A percentile compares a stretch with the other conserved stretches of the same genome.
Conservation (phyloP, 2,797 vertebrate genomes). For the Zenarchopterus dispar region DNA sequence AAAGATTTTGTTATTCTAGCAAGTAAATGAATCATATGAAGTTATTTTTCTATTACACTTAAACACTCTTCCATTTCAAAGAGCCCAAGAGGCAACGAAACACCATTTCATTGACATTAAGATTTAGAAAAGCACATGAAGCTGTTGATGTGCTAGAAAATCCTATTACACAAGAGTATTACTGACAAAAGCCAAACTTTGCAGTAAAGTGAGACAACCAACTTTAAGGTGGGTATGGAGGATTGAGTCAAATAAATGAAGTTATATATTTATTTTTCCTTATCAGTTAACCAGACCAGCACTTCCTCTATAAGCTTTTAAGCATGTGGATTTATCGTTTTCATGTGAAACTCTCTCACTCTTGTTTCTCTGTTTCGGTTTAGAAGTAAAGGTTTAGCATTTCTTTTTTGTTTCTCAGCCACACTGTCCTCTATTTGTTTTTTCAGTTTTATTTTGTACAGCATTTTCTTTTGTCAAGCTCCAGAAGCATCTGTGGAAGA, state of each 20-base stretch:
- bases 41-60: no score
- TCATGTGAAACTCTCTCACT: neutral
- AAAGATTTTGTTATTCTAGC: no score
- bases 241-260: no score
- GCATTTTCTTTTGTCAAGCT: slow-evolving; percentile 28
- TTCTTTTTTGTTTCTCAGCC: slow-evolving; percentile 58
- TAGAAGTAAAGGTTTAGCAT: slow-evolving; percentile 18
- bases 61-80: no score
- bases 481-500: slow-evolving; percentile 59
- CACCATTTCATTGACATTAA: slow-evolving; percentile 1
- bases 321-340: slow-evolving; percentile 5
- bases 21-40: no score
- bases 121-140: neutral
- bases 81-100: no score
- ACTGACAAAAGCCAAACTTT: slow-evolving; percentile 3
- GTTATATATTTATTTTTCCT: no score
- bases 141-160: slow-evolving; percentile 5
- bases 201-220: neutral
- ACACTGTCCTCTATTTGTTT: slow-evolving; percentile 60
- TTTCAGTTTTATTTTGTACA: neutral
- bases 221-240: no score
- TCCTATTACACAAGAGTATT: neutral
- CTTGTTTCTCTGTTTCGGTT: slow-evolving; percentile 11
- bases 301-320: slow-evolving; percentile 1
- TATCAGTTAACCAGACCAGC: no score